Evolutionary conservation across 2,888 invertebrate species (phyloP).

Genomic region (Leptopilina myrica): DNA sequence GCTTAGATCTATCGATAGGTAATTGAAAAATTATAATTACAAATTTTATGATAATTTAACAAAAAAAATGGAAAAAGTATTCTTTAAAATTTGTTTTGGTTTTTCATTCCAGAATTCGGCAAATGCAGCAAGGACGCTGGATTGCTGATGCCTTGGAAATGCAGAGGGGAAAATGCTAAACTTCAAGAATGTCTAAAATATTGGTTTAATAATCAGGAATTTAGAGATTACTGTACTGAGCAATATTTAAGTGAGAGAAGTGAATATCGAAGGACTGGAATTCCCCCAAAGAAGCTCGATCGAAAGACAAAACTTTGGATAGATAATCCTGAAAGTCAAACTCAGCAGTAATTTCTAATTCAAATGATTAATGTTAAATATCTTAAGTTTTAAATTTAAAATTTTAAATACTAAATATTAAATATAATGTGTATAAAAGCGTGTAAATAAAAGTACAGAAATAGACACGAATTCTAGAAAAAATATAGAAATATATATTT

Average conservation of each 20-base stretch:
- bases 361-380: too few species aligned
- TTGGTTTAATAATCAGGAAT: conserved; percentile 89
- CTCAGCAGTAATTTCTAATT: too few species aligned
- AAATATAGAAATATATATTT: conserved; percentile 41
- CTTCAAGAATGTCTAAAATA: conserved; percentile 84
- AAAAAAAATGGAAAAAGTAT: not conserved
- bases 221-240: conserved; percentile 85
- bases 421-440: too few species aligned
- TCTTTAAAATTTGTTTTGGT: not conserved
- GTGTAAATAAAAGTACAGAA: not conserved
- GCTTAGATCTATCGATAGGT: conserved; percentile 84
- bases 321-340: not conserved
- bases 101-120: conserved; percentile 75
- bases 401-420: too few species aligned
- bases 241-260: conserved; percentile 89
- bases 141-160: conserved; percentile 85
- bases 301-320: not conserved
- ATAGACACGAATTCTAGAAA: not conserved
- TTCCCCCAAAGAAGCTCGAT: conserved; percentile 73
- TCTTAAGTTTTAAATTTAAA: too few species aligned
- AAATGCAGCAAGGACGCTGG: conserved; percentile 82
- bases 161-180: conserved; percentile 84
- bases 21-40: conserved; percentile 36
- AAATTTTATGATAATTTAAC: not conserved
- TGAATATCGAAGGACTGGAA: conserved; percentile 89